These are phyloP conservation scores for Drosophila tanythrix DNA, from an alignment of 2,888 invertebrate genomes.

Conservation along the genomic window DNA sequence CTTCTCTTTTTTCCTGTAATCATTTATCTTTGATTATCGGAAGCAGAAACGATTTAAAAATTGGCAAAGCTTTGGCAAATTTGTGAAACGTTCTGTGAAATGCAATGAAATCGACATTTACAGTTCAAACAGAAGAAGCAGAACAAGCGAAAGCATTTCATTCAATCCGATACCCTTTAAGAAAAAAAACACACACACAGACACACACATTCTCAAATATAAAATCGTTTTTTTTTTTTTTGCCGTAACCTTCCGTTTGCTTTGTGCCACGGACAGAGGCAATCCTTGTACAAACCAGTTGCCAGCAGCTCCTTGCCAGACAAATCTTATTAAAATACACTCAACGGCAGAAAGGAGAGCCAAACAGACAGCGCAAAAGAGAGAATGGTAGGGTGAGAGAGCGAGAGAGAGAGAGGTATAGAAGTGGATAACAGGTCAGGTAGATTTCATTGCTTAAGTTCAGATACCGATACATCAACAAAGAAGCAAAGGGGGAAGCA, in stretches of 20 bases:
- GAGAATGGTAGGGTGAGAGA: background rate
- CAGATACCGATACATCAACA: conserved; percentile 36
- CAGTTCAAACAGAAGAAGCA: conserved; percentile 14
- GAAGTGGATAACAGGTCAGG: conserved; percentile 52
- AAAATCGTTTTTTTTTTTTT: conserved; percentile 21
- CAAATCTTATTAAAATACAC: conserved; percentile 75
- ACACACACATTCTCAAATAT: conserved; percentile 5
- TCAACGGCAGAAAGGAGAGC: conserved; percentile 12
- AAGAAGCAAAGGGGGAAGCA: background rate
- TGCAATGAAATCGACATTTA: conserved; percentile 38
- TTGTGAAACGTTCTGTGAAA: conserved; percentile 50
- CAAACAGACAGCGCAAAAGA: background rate
- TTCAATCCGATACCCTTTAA: conserved; percentile 50
- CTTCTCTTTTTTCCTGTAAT: background rate
- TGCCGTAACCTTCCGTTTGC: background rate
- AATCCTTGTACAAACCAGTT: conserved; percentile 61
- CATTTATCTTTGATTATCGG: background rate
- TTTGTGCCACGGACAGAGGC: conserved; percentile 17
- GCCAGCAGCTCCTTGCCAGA: conserved; percentile 53
- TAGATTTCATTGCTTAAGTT: conserved; percentile 54
- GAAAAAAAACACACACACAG: background rate
- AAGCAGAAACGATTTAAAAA: conserved; percentile 13
- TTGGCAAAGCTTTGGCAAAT: conserved; percentile 9
- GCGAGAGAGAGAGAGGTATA: background rate
- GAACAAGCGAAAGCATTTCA: conserved; percentile 26